Conservation (phyloP, 2,797 vertebrate species). For the Melanotaenia maccullochi region DNA sequence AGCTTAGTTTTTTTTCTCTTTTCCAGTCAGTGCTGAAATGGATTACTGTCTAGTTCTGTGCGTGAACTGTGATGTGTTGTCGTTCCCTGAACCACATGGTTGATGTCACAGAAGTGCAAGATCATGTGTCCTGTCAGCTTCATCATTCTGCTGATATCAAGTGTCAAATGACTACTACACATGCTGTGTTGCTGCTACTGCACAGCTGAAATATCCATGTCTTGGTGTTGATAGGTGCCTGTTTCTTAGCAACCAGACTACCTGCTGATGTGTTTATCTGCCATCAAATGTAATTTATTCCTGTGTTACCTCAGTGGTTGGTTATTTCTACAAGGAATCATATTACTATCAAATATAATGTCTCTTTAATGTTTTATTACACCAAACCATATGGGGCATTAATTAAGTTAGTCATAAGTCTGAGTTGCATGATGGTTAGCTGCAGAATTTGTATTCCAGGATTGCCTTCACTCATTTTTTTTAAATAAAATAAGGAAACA, state of each 20-base stretch:
- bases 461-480: not conserved
- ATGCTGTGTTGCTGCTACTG: conserved; percentile 38
- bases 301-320: conserved; percentile 44
- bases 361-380: conserved; percentile 47
- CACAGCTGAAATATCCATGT: conserved; percentile 72
- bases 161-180: conserved; percentile 76
- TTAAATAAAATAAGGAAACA: not conserved
- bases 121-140: conserved; percentile 69
- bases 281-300: conserved; percentile 47
- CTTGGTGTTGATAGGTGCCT: conserved; percentile 63
- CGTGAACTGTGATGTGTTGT: conserved; percentile 43
- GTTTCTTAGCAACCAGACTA: conserved; percentile 74
- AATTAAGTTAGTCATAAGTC: conserved; percentile 39
- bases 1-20: not conserved
- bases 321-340: conserved; percentile 53
- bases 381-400: conserved; percentile 5
- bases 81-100: conserved; percentile 18
- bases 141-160: conserved; percentile 52
- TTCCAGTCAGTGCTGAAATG: not conserved
- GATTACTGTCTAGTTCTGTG: conserved; percentile 14
- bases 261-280: conserved; percentile 61
- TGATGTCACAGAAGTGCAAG: conserved; percentile 58
- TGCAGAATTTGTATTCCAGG: conserved; percentile 14
- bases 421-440: conserved; percentile 29
- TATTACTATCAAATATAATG: conserved; percentile 43